A percentile compares a stretch with the other conserved stretches of the same genome.
These are phyloP conservation scores for Ciconia nigra DNA, from an alignment of 2,797 vertebrate genomes.

Conservation along the genomic window DNA sequence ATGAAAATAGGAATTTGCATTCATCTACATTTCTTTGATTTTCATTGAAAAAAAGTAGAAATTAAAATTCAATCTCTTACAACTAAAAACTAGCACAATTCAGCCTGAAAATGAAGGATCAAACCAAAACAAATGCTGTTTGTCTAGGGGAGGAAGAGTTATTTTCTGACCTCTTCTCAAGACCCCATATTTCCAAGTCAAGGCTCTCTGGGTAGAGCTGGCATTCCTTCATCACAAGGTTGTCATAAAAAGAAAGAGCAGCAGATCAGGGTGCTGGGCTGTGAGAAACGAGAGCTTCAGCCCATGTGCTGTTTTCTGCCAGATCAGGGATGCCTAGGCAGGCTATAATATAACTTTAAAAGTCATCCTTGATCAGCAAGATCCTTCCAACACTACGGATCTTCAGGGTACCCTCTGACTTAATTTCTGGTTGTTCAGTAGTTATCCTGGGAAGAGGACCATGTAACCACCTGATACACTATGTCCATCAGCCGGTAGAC, in stretches of 20 bases:
- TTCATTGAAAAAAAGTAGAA: accelerated
- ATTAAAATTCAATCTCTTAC: neutral
- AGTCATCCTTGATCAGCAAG: neutral
- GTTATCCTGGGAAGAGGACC: neutral
- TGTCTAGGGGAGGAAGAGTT: neutral
- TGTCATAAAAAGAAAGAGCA: neutral
- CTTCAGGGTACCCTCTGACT: neutral
- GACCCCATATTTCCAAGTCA: neutral
- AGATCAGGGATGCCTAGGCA: neutral
- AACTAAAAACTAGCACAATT: neutral
- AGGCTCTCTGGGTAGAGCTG: neutral
- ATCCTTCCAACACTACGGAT: neutral
- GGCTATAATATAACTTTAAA: neutral
- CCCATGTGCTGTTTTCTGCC: neutral
- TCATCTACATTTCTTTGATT: neutral
- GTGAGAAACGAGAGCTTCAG: neutral
- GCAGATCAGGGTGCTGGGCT: accelerated
- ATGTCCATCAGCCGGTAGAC: accelerated
- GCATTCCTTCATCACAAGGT: neutral
- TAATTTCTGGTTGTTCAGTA: neutral
- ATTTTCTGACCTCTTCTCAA: neutral
- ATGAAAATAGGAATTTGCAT: neutral
- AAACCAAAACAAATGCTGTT: neutral
- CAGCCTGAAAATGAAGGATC: neutral
- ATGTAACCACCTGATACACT: accelerated